Base-by-base conservation (phyloP, 2,113 vertebrate genomes). In the Sapayoa aenigma region DNA sequence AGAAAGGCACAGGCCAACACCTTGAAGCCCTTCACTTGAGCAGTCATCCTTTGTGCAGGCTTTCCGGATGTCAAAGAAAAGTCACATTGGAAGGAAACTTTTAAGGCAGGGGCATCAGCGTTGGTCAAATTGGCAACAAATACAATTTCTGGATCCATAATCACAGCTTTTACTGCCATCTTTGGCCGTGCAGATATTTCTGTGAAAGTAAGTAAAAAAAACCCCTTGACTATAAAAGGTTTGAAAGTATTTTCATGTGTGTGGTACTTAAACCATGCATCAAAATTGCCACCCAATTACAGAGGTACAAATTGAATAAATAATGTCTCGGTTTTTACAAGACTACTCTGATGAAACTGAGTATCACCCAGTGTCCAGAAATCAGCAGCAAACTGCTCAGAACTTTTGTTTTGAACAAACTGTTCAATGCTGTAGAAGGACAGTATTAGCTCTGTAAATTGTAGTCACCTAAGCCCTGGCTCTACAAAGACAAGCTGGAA, bases 1-100 rank as follows among this genome's bases (percentile, higher is more conserved):
- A 99, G 98, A 96, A 99, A 99, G 49, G 99, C 98, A 94, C 99
- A 99, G 33, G 99, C 99, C 3, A 99, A 98, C 30, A 99, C 98
- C 93, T 97, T 98, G n/a, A 99, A 98, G 25, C 97, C 98, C 74
- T 97, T 97, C 41, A 99, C 96, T 76, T 98, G 98, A 59, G 98
- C 98, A 10, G 95, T 98, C 96, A 98, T 98, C 72, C 83, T 98
- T 93, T 98, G 98, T 11, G 96, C 96, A 8, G 80, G 86, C 20
- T 97, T 97, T 6, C 97, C 97, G 9, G 86, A 90, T 25, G 96
- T 96, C 17, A 99, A 85, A 20, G 47, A 97, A n/a, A 99, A 97
- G 89, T 99, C 98, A 75, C 99, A 99, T 84, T 99, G 99, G 95
- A 99, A 99, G 0, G 99, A 99, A 47, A 98, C 98, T 16, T 98